These are phyloP conservation scores for Otolemur crassicaudatus DNA, from an alignment of 2,797 vertebrate genomes.

Conservation along the genomic window DNA sequence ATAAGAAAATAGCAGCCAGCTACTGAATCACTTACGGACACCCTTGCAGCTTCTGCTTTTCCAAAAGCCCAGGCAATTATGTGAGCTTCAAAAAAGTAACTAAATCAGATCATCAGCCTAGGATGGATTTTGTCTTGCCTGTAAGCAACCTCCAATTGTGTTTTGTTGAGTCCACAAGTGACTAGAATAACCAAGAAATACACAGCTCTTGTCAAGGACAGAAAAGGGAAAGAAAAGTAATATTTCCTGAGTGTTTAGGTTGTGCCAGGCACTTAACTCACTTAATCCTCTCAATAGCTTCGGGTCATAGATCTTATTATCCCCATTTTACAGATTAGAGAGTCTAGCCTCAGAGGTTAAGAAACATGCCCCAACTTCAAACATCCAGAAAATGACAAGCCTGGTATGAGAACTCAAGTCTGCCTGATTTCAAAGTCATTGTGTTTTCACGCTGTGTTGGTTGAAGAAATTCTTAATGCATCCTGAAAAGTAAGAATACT, in stretches of 20 bases:
- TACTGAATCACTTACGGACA: background rate
- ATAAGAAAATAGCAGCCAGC: constrained; percentile 34
- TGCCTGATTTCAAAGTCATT: constrained; percentile 62
- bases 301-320: constrained; percentile 71
- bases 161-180: constrained; percentile 28
- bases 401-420: constrained; percentile 50
- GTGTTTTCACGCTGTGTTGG: background rate
- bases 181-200: constrained; percentile 61
- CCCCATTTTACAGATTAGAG: constrained; percentile 82
- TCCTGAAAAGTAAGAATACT: background rate
- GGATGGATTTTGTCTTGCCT: constrained; percentile 66
- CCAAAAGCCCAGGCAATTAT: constrained; percentile 10
- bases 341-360: constrained; percentile 65
- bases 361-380: constrained; percentile 68
- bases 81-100: constrained; percentile 54
- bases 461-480: constrained; percentile 50
- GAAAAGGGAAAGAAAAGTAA: constrained; percentile 42
- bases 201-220: constrained; percentile 40
- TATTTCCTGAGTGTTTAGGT: constrained; percentile 68
- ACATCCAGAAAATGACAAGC: constrained; percentile 58
- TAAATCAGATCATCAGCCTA: constrained; percentile 27
- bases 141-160: constrained; percentile 22
- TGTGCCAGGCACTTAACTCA: constrained; percentile 59
- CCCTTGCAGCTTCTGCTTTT: background rate
- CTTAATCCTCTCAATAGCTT: constrained; percentile 79